These are phyloP conservation scores for Centroberyx gerrardi DNA, from an alignment of 2,797 vertebrate species.

Conservation along the genomic window DNA sequence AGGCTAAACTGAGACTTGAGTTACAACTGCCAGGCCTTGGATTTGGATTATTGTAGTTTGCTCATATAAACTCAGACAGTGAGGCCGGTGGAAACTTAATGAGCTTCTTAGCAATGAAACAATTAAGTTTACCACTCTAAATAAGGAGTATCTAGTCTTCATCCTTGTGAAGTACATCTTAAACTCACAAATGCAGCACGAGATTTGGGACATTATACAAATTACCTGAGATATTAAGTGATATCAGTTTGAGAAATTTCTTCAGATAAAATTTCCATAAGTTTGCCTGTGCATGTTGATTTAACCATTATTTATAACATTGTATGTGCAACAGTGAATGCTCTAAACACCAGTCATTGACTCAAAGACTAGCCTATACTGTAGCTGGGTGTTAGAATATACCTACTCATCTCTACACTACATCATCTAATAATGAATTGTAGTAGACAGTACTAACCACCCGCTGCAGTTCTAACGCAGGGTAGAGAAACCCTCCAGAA, in stretches of 20 bases:
- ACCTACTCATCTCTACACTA: too few relatives aligned
- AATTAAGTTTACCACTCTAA: constrained; percentile 10
- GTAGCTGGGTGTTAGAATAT: too few relatives aligned
- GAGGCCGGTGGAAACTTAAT: not conserved
- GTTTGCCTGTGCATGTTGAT: not conserved
- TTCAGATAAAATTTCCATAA: too few relatives aligned
- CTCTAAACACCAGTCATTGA: too few relatives aligned
- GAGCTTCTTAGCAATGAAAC: constrained; percentile 29
- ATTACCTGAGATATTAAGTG: not conserved
- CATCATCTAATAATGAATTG: too few relatives aligned
- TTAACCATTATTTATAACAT: not conserved
- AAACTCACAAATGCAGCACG: not conserved
- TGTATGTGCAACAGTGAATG: too few relatives aligned
- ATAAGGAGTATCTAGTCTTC: not conserved
- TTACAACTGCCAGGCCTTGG: constrained; percentile 25
- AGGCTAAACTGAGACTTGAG: constrained; percentile 26
- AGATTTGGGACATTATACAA: constrained; percentile 11
- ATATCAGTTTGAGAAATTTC: too few relatives aligned
- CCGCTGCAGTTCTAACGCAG: too few relatives aligned
- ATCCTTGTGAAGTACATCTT: not conserved
- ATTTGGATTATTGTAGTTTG: constrained; percentile 13
- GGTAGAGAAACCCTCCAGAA: too few relatives aligned
- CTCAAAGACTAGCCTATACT: too few relatives aligned
- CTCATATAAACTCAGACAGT: constrained; percentile 24
- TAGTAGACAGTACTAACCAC: too few relatives aligned